phyloP scores from a whole-genome alignment of 2,113 vertebrate species.

The Poeciliopsis prolifica region DNA sequence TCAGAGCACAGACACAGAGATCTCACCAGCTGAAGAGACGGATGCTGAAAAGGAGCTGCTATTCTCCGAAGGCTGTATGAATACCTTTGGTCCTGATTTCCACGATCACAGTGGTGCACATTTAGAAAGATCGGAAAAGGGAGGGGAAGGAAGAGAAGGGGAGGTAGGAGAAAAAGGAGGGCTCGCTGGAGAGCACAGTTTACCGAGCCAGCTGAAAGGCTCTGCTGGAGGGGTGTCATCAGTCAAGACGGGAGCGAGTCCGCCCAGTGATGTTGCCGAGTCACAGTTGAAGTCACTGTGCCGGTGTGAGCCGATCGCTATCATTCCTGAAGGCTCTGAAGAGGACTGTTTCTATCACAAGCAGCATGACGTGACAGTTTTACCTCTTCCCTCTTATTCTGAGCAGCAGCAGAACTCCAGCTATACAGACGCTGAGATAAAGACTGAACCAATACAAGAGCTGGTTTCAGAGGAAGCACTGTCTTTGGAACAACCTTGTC shows the following conservation, averaged over 20 bases:
- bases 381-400: conserved; percentile 38
- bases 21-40: conserved; percentile 53
- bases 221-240: conserved; percentile 69
- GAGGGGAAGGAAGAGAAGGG: conserved; percentile 39
- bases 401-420: conserved; percentile 46
- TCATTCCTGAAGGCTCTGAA: conserved; percentile 54
- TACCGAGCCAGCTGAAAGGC: conserved; percentile 68
- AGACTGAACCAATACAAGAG: conserved; percentile 38
- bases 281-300: conserved; percentile 70
- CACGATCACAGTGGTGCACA: conserved; percentile 61
- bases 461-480: conserved; percentile 42
- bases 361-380: conserved; percentile 54
- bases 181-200: conserved; percentile 65
- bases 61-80: conserved; percentile 46
- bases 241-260: conserved; percentile 62
- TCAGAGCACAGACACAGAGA: conserved; percentile 42
- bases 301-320: conserved; percentile 53
- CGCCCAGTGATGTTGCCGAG: conserved; percentile 74
- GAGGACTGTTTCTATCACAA: conserved; percentile 50
- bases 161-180: conserved; percentile 54
- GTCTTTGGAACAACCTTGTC: conserved; percentile 29
- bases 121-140: conserved; percentile 45
- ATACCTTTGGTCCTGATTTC: conserved; percentile 62
- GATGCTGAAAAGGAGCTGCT: conserved; percentile 61
- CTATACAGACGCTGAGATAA: conserved; percentile 35